These are phyloP conservation scores for Calephelis nemesis DNA, from an alignment of 1,140 invertebrate species.

Conservation along the genomic window DNA sequence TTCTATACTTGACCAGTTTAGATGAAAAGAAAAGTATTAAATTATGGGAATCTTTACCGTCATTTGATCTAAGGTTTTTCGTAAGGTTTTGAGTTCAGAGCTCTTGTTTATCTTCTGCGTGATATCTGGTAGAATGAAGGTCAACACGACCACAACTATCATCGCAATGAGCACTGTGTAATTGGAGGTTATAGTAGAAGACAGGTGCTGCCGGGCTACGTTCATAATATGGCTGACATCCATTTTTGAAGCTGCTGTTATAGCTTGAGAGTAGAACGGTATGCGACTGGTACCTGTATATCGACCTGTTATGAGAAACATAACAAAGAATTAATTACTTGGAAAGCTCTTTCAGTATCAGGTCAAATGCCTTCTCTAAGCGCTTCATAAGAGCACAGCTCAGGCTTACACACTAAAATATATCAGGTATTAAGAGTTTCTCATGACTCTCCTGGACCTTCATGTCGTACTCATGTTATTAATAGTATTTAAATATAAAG, in stretches of 20 bases:
- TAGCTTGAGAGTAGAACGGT: not conserved
- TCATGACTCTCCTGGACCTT: too few relatives aligned
- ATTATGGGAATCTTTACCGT: conserved; percentile 35
- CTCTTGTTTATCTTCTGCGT: conserved; percentile 40
- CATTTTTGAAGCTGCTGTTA: not conserved
- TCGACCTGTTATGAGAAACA: not conserved
- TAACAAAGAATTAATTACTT: too few relatives aligned
- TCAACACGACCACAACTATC: conserved; percentile 37
- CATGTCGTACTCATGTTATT: too few relatives aligned
- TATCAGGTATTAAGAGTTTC: too few relatives aligned
- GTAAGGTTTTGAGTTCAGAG: conserved; percentile 44
- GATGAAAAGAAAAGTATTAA: too few relatives aligned
- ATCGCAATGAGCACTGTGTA: conserved; percentile 35
- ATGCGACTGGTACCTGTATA: not conserved
- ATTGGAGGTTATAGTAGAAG: not conserved
- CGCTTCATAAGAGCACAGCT: too few relatives aligned
- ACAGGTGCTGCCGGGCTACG: not conserved
- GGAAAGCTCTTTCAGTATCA: too few relatives aligned
- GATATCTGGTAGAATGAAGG: conserved; percentile 44
- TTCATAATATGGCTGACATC: not conserved
- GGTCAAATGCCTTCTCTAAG: too few relatives aligned
- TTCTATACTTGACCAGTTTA: too few relatives aligned
- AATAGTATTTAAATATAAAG: too few relatives aligned
- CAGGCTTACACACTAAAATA: too few relatives aligned
- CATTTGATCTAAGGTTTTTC: conserved; percentile 47